phyloP scores from a whole-genome alignment of 2,888 invertebrate genomes.

The Cerastoderma edule region DNA sequence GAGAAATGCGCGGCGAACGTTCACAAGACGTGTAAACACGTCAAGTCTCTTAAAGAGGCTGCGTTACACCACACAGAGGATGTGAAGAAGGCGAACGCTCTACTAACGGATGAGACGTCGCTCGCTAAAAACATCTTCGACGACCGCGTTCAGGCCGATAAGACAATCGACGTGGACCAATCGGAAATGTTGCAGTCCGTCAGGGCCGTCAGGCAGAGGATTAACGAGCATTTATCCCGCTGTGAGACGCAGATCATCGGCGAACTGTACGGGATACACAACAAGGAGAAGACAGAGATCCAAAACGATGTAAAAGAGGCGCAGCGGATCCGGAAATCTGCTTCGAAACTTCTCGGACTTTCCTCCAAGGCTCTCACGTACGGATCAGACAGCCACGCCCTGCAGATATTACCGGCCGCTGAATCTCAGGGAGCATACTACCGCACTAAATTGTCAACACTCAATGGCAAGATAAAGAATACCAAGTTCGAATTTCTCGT shows the following conservation, averaged over 20 bases:
- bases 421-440: conserved; percentile 42
- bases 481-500: conserved; percentile 55
- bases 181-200: conserved; percentile 46
- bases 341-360: conserved; percentile 50
- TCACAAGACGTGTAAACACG: conserved; percentile 58
- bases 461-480: conserved; percentile 50
- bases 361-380: conserved; percentile 43
- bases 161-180: conserved; percentile 44
- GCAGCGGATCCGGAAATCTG: conserved; percentile 55
- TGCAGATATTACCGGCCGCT: conserved; percentile 51
- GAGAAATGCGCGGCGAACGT: conserved; percentile 55
- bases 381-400: conserved; percentile 59
- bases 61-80: conserved; percentile 38
- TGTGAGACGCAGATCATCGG: conserved; percentile 56
- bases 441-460: conserved; percentile 44
- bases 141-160: conserved; percentile 49
- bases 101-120: conserved; percentile 50
- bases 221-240: conserved; percentile 60
- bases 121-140: conserved; percentile 54
- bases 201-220: conserved; percentile 50
- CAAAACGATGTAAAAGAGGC: conserved; percentile 55
- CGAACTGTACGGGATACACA: conserved; percentile 51
- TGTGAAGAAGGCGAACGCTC: conserved; percentile 23
- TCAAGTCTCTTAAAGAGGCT: conserved; percentile 47
- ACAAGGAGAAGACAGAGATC: conserved; percentile 50